Evolutionary conservation across 1,140 invertebrate species (phyloP), one percentile per base, ranked within the genome.

Genomic region (Teleopsis dalmanni): DNA sequence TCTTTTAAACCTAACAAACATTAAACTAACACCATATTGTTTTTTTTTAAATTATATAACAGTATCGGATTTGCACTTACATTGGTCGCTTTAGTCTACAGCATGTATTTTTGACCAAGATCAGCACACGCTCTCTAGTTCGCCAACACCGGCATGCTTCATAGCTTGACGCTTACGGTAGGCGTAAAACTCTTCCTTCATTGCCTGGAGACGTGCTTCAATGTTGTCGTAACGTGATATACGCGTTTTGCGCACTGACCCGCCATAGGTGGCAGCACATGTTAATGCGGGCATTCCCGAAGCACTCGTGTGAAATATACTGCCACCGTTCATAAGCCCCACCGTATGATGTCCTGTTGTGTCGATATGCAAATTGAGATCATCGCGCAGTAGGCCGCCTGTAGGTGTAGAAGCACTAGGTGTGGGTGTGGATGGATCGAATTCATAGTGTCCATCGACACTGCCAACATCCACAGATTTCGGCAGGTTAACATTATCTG

Each of bases 401-500:
- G 76, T 76, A 3, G 80, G 78, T 31, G 81, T 80, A 3, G 76
- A 75, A 27, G 76, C 78, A 3, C 82, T 82, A 0, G 78, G 76
- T 14, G 82, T 83, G 2, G 82, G 81, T 22, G 81, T 82, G n/a
- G 87, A 84, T 9, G 87, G 84, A 18, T 85, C 85, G 74, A 94
- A 95, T 72, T 95, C 92, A 72, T 95, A 96, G 70, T 95, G 92
- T 37, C 90, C 91, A 71, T 95, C 93, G 33, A 93, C 91, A 58
- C 89, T 93, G 50, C 84, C 82, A 45, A 85, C 81, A 71, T 93
- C 89, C 10, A 84, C 72, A 6, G 78, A 73, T 52, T 76, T 78
- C 23, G 68, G 55, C 25, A 65, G 54, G 44, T 75, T 65, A 33
- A 75, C 76, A 19, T 69, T 77, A 22, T 74, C 72, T 10, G 75